A percentile compares a stretch with the other conserved stretches of the same genome.
These are phyloP conservation scores for Heliconius ismenius DNA, from an alignment of 2,888 invertebrate species.

Conservation along the genomic window DNA sequence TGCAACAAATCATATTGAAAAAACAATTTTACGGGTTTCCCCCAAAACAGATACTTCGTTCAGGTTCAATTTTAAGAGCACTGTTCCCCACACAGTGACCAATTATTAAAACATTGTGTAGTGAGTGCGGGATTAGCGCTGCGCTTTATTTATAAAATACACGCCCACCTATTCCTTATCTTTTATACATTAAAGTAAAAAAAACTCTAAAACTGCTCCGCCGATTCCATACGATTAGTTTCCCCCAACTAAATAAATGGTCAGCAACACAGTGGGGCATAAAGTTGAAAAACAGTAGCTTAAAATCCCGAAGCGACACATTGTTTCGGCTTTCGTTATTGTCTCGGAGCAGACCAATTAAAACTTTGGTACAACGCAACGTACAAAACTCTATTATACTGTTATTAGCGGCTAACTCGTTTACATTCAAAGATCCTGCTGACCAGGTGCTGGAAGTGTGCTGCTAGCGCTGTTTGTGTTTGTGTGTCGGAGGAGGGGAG, in stretches of 20 bases:
- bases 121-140: no score
- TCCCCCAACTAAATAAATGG: slow-evolving; percentile 29
- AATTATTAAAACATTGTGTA: no score
- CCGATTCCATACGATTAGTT: slow-evolving; percentile 9
- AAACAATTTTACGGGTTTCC: no score
- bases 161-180: no score
- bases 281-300: slow-evolving; percentile 35
- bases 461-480: not conserved
- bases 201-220: no score
- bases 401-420: slow-evolving; percentile 40
- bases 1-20: no score
- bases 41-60: no score
- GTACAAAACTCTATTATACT: slow-evolving; percentile 43
- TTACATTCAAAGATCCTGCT: slow-evolving; percentile 21
- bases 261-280: slow-evolving; percentile 20
- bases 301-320: slow-evolving; percentile 36
- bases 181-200: no score
- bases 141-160: no score
- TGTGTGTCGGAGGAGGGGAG: not conserved
- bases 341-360: slow-evolving; percentile 43
- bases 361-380: slow-evolving; percentile 37
- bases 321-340: slow-evolving; percentile 35
- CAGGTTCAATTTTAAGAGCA: no score
- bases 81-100: no score
- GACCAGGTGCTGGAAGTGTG: not conserved